These are phyloP conservation scores for Stenurella melanura DNA, from an alignment of 2,888 invertebrate species.

Conservation along the genomic window DNA sequence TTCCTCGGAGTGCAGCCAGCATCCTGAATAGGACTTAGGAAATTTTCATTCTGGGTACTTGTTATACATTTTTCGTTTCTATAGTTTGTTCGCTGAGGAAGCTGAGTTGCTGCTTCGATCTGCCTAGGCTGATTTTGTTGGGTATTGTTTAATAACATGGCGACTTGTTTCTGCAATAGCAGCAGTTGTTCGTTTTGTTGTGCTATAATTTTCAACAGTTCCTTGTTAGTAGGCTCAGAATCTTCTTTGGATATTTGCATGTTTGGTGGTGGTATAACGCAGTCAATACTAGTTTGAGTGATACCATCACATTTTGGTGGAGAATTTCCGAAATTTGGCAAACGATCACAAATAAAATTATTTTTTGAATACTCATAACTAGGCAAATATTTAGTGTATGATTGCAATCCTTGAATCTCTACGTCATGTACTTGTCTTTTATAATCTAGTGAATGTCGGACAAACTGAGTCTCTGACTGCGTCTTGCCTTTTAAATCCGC, in stretches of 20 bases:
- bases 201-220: conserved; percentile 78
- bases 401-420: not conserved
- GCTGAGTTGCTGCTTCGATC: conserved; percentile 54
- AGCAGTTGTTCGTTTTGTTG: conserved; percentile 80
- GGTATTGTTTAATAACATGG: conserved; percentile 74
- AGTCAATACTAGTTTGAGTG: conserved; percentile 46
- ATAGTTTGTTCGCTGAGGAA: conserved; percentile 49
- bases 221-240: conserved; percentile 76
- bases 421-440: not conserved
- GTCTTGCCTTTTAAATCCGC: not conserved
- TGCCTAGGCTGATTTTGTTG: conserved; percentile 61
- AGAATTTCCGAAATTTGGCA: conserved; percentile 16
- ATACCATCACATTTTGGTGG: conserved; percentile 52
- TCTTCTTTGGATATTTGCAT: conserved; percentile 41
- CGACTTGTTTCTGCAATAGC: conserved; percentile 79
- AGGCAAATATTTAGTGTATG: not conserved
- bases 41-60: conserved; percentile 58
- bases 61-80: conserved; percentile 47
- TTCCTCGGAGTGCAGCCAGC: conserved; percentile 66
- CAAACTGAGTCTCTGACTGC: not conserved
- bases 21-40: conserved; percentile 40
- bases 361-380: not conserved
- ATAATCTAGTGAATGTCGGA: not conserved
- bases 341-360: conserved; percentile 11
- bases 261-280: conserved; percentile 32